These are phyloP conservation scores for Lutraria lutraria DNA, from an alignment of 2,888 invertebrate species.

Conservation along the genomic window DNA sequence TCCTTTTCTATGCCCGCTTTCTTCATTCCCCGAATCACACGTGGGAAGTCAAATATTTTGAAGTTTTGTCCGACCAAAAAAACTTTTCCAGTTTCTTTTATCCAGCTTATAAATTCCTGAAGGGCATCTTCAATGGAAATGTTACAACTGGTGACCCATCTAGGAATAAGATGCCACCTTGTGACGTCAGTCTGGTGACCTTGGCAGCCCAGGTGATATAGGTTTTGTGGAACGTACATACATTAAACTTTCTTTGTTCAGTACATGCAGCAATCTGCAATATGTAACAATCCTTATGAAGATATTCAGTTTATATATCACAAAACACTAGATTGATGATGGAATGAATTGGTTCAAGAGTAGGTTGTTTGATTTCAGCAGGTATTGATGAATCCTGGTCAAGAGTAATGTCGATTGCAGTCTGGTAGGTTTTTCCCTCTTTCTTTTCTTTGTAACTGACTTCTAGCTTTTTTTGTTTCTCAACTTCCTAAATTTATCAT, in stretches of 20 bases:
- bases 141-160: slow-evolving; percentile 42
- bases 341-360: too few species aligned
- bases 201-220: slow-evolving; percentile 26
- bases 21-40: slow-evolving; percentile 21
- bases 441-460: too few species aligned
- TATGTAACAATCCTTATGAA: slow-evolving; percentile 36
- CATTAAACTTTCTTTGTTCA: slow-evolving; percentile 12
- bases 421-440: too few species aligned
- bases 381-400: too few species aligned
- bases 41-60: slow-evolving; percentile 41
- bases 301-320: too few species aligned
- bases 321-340: too few species aligned
- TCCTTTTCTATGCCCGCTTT: not conserved
- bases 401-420: too few species aligned
- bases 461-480: too few species aligned
- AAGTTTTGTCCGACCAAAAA: slow-evolving; percentile 49
- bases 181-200: slow-evolving; percentile 44
- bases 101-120: slow-evolving; percentile 31
- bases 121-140: slow-evolving; percentile 18
- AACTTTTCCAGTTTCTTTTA: not conserved
- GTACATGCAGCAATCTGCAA: slow-evolving; percentile 26
- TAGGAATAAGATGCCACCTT: slow-evolving; percentile 40
- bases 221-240: slow-evolving; percentile 32
- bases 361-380: too few species aligned
- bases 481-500: too few species aligned